Evolutionary conservation across 1,140 invertebrate genomes (phyloP).

Genomic region (Nephila pilipes): DNA sequence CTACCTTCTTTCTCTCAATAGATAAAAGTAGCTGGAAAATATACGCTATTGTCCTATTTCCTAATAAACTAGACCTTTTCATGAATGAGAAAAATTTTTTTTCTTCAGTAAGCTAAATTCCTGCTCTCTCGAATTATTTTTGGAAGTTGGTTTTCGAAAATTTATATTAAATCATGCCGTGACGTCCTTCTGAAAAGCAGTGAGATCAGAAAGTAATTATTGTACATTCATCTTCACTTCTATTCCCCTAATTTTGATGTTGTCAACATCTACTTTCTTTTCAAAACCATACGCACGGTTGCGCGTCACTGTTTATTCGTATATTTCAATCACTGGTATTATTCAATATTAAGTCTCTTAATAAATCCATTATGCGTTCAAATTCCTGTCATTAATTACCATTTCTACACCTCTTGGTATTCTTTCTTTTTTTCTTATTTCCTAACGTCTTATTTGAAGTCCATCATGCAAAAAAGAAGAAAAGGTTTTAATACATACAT

Average conservation of each 20-base stretch:
- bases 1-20: too few relatives aligned
- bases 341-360: not conserved
- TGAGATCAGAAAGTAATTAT: not conserved
- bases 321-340: not conserved
- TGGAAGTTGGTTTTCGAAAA: not conserved
- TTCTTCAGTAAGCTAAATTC: too few relatives aligned
- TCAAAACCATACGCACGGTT: not conserved
- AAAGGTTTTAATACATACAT: not conserved
- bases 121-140: too few relatives aligned
- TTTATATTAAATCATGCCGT: not conserved
- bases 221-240: not conserved
- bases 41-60: too few relatives aligned
- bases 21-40: too few relatives aligned
- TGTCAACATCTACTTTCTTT: not conserved
- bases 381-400: not conserved
- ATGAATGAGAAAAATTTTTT: too few relatives aligned
- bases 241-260: not conserved
- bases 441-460: not conserved
- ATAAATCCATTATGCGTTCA: not conserved
- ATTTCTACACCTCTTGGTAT: not conserved
- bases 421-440: not conserved
- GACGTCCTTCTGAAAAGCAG: not conserved
- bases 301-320: not conserved
- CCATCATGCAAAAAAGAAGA: not conserved
- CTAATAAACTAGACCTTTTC: too few relatives aligned